Conservation (phyloP, 2,797 vertebrate genomes). For the Eleutherodactylus coqui region DNA sequence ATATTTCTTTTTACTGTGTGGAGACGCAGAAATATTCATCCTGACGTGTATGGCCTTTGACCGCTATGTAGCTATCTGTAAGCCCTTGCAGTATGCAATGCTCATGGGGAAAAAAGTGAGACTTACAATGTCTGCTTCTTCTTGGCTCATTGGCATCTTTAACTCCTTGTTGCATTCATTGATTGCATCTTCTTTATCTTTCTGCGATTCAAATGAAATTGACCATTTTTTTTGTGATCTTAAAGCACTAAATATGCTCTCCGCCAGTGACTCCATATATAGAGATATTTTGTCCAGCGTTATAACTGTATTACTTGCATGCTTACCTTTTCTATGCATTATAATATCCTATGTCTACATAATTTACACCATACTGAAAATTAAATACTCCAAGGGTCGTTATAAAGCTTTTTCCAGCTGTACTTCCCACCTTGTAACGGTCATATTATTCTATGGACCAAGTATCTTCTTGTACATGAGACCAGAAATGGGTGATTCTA, state of each 20-base stretch:
- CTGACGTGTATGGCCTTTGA: slow-evolving; percentile 48
- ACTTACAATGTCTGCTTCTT: slow-evolving; percentile 9
- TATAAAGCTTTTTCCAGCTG: slow-evolving; percentile 36
- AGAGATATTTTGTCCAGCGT: slow-evolving; percentile 26
- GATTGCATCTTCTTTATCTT: slow-evolving; percentile 17
- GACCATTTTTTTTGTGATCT: slow-evolving; percentile 52
- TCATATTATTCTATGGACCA: slow-evolving; percentile 41
- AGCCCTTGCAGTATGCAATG: slow-evolving; percentile 14
- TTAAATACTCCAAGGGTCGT: slow-evolving; percentile 20
- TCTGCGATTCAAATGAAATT: slow-evolving; percentile 25
- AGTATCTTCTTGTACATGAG: slow-evolving; percentile 45
- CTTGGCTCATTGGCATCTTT: slow-evolving; percentile 18
- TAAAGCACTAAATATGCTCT: slow-evolving; percentile 10
- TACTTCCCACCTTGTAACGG: slow-evolving; percentile 21
- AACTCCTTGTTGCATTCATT: slow-evolving; percentile 18
- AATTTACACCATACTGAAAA: slow-evolving; percentile 26
- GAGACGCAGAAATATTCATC: slow-evolving; percentile 21
- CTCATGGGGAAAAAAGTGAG: slow-evolving; percentile 18
- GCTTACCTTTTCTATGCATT: slow-evolving; percentile 4
- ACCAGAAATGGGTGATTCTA: background rate
- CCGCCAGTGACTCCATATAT: background rate
- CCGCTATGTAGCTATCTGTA: slow-evolving; percentile 45
- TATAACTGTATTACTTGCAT: slow-evolving; percentile 5
- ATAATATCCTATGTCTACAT: slow-evolving; percentile 34
- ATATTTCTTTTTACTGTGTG: slow-evolving; percentile 35